Evolutionary conservation across 2,888 invertebrate species (phyloP), one percentile per base, ranked within the genome.

Genomic region (Heliconius erato): DNA sequence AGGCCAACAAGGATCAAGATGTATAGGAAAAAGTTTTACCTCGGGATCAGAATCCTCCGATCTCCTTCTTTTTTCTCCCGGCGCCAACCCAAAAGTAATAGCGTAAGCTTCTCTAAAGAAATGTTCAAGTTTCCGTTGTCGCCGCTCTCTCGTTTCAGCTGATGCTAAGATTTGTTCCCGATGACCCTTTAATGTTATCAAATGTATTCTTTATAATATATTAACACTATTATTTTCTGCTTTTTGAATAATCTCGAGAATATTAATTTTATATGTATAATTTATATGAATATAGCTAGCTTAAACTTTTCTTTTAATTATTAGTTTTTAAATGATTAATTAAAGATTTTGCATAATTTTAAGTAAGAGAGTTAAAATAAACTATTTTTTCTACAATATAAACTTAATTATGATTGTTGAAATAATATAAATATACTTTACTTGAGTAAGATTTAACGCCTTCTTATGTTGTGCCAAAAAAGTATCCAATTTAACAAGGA

Each of bases 41-140:
- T 99, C 98, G 63, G 98, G 98, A 88, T 98, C 97, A 68, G 97
- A 97, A 82, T 97, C 97, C 89, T 98, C 97, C 2, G 97, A 97
- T 83, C 97, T 96, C 84, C 98, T 96, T 76, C 98, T 94, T 84
- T 98, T 97, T 91, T 99, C 99, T 0, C 99, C 99, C 0, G 99
- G 99, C 76, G 98, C 95, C 9, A 99, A 93, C 0, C 99, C 99
- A 91, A 99, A 99, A 0, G 99, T 99, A 83, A 99, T 96, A 0
- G 99, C 98, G 89, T 99, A 99, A 0, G 99, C 99, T 95, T 99
- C 99, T 84, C 99, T 96, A 94, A 99, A 99, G 96, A 99, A 99
- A 95, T 99, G 98, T 91, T 99, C 99, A 80, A 99, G 92, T 86
- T 98, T 97, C 88, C 98, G 98, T 91, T 99, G 99, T n/a, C 99